A percentile compares a stretch with the other conserved stretches of the same genome.
These are phyloP conservation scores for Nesidiocoris tenuis DNA, from an alignment of 2,888 invertebrate genomes.

Conservation along the genomic window DNA sequence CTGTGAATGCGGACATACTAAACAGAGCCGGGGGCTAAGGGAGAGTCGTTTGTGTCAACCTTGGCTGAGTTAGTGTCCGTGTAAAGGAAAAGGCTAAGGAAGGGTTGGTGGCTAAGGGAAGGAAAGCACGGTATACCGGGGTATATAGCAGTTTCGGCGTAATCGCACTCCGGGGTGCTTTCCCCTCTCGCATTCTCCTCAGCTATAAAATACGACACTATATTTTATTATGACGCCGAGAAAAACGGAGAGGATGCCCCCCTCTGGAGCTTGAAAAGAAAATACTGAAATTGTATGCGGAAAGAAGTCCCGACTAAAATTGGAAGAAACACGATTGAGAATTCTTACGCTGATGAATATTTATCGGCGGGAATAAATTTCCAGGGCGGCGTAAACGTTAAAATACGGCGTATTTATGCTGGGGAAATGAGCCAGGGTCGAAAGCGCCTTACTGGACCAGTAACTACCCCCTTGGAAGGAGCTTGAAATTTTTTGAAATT, in stretches of 20 bases:
- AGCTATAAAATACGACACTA: conserved; percentile 24
- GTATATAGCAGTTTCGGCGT: conserved; percentile 18
- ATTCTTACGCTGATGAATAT: too few relatives aligned
- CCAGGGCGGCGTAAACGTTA: too few relatives aligned
- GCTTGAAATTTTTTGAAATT: too few relatives aligned
- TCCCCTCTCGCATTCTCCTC: not conserved
- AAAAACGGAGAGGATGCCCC: not conserved
- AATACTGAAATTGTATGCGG: not conserved
- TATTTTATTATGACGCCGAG: conserved; percentile 18
- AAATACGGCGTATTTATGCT: too few relatives aligned
- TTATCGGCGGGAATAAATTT: not conserved
- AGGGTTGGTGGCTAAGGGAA: not conserved
- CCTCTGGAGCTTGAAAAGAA: not conserved
- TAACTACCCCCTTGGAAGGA: too few relatives aligned
- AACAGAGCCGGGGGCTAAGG: not conserved
- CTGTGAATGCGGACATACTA: not conserved
- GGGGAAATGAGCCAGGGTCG: too few relatives aligned
- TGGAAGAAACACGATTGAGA: not conserved
- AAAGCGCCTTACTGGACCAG: too few relatives aligned
- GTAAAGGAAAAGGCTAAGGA: not conserved
- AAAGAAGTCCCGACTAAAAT: not conserved
- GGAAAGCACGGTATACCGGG: not conserved
- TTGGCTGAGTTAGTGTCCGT: not conserved
- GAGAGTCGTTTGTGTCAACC: not conserved
- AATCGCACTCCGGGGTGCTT: conserved; percentile 28